A percentile compares a stretch with the other conserved stretches of the same genome.
Evolutionary conservation across 2,797 vertebrate genomes (phyloP).

Genomic region (Bovichtus diacanthus): DNA sequence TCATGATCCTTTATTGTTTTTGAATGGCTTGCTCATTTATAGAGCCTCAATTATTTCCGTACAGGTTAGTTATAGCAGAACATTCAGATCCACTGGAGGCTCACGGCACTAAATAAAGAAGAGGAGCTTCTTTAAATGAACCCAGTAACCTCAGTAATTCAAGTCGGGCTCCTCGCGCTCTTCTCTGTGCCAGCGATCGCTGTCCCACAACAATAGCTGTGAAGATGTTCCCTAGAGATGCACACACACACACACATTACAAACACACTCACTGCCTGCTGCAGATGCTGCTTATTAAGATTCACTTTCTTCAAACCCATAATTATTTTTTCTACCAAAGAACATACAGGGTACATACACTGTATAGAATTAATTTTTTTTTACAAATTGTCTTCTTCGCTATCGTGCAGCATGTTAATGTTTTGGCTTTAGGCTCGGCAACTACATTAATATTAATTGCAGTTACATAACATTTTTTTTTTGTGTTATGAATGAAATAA

Average conservation of each 20-base stretch:
- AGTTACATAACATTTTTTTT: neutral
- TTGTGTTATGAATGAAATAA: neutral
- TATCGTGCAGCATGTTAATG: neutral
- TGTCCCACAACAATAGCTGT: conserved; percentile 26
- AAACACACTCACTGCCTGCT: neutral
- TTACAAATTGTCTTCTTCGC: neutral
- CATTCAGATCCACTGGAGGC: neutral
- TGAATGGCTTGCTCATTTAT: conserved; percentile 1
- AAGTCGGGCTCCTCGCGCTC: conserved; percentile 1
- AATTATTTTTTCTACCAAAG: neutral
- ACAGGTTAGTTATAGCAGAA: neutral
- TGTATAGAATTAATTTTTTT: neutral
- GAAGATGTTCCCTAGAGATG: conserved; percentile 32
- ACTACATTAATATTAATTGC: neutral
- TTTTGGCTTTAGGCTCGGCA: neutral
- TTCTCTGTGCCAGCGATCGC: conserved; percentile 25
- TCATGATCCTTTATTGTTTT: conserved; percentile 24
- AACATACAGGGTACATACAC: neutral
- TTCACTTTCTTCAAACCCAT: neutral
- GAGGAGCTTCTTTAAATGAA: conserved; percentile 16
- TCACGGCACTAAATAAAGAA: conserved; percentile 2
- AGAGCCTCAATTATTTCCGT: conserved; percentile 11
- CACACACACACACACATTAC: conserved; percentile 4
- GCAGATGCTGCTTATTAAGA: conserved; percentile 1
- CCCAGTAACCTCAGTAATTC: conserved; percentile 35